A percentile compares a stretch with the other conserved stretches of the same genome.
Evolutionary conservation across 2,113 vertebrate species (phyloP).

Genomic region (Clinocottus analis): DNA sequence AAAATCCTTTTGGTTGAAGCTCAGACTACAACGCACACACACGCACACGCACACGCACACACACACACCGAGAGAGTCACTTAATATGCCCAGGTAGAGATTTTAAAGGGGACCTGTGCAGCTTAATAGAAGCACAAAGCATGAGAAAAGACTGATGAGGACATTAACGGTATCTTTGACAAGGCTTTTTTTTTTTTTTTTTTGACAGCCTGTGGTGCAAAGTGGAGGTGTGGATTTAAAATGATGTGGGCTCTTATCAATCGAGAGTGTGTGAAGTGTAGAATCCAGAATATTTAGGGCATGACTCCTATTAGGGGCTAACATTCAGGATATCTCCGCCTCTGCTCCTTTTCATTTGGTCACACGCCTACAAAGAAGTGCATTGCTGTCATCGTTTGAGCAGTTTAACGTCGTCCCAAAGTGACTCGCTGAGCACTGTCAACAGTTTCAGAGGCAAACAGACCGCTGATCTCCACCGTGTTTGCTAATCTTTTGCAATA

Average conservation of each 20-base stretch:
- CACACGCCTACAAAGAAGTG: neutral
- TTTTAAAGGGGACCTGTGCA: too few species aligned
- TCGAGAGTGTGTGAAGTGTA: neutral
- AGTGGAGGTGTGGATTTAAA: too few species aligned
- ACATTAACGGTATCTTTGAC: too few species aligned
- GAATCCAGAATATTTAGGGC: neutral
- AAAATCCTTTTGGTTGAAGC: neutral
- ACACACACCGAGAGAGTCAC: too few species aligned
- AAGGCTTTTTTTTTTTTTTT: too few species aligned
- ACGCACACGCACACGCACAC: too few species aligned
- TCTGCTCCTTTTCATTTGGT: neutral
- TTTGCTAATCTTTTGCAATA: constrained; percentile 20
- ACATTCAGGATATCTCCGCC: neutral
- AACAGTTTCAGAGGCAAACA: neutral
- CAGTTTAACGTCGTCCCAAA: neutral
- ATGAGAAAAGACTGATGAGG: too few species aligned
- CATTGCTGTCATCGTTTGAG: neutral
- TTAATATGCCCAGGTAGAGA: too few species aligned
- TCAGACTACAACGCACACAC: too few species aligned
- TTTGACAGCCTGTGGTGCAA: too few species aligned
- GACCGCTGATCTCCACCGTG: constrained; percentile 1
- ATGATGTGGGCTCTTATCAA: too few species aligned
- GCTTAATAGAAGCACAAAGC: too few species aligned
- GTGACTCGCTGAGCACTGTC: neutral
- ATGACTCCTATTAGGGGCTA: neutral